Conservation (phyloP, 2,888 invertebrate genomes). For the Trissolcus japonicus region DNA sequence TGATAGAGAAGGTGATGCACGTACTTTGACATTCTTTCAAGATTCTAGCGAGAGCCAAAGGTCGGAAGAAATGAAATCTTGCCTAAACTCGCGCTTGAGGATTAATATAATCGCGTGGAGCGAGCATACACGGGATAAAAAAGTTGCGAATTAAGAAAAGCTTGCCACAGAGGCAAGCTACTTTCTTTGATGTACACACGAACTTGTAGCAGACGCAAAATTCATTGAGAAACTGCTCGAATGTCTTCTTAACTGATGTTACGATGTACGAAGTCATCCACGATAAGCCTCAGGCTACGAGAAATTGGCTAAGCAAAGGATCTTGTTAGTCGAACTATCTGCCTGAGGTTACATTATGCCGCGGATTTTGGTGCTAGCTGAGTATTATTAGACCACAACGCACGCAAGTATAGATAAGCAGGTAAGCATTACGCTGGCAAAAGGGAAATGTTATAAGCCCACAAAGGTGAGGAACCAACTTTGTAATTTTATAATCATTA, state of each 20-base stretch:
- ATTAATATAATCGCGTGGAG: too few relatives aligned
- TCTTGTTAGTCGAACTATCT: slow-evolving; percentile 63
- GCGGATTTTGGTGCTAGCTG: slow-evolving; percentile 60
- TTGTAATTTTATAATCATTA: slow-evolving; percentile 42
- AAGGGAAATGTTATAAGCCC: slow-evolving; percentile 45
- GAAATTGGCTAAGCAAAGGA: slow-evolving; percentile 63
- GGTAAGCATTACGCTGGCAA: slow-evolving; percentile 50
- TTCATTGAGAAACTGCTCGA: slow-evolving; percentile 37
- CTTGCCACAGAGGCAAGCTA: not conserved
- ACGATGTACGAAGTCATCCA: slow-evolving; percentile 50
- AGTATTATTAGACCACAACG: slow-evolving; percentile 64
- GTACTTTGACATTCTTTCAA: too few relatives aligned
- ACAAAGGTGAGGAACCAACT: slow-evolving; percentile 41
- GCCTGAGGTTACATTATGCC: slow-evolving; percentile 64
- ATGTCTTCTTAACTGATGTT: slow-evolving; percentile 52
- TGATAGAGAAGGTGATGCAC: too few relatives aligned
- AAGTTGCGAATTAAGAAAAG: not conserved
- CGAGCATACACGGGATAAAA: not conserved
- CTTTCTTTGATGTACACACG: slow-evolving; percentile 24
- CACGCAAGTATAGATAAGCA: slow-evolving; percentile 55
- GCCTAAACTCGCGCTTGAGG: too few relatives aligned
- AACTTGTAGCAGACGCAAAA: slow-evolving; percentile 35
- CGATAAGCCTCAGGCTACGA: slow-evolving; percentile 63
- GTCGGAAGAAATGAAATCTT: too few relatives aligned
- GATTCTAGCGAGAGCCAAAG: too few relatives aligned